Evolutionary conservation across 2,888 invertebrate genomes (phyloP), one percentile per base, ranked within the genome.

Genomic region (Heliconius hortense): DNA sequence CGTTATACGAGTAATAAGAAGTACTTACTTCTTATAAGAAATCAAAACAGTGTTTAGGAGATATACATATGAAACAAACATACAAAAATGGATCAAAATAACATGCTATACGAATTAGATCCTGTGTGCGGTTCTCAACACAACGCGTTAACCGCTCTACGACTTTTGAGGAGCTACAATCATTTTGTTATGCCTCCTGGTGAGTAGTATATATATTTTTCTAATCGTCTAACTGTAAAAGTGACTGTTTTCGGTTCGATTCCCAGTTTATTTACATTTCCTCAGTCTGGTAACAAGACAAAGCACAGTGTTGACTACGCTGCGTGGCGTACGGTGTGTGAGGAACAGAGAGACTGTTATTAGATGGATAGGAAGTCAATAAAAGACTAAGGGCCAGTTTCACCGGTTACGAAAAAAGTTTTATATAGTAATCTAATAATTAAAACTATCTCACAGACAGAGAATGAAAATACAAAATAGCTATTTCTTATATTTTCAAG

Each of bases 91-190:
- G 89, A 90, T 0, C 85, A 83, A 28, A 84, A 80, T 26, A 80
- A 80, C 24, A 79, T 84, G 0, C 68, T 89, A 0, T 90, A 88
- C 75, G 90, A 88, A 2, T 18, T 90, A 80, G 90, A 91, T n/a
- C 76, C 82, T 73, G 80, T 85, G 11, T 89, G 90, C 74, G 77
- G 85, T 3, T 84, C 86, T 2, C 89, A 88, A 78, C 89, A 88
- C 78, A 87, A 85, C 76, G 93, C 95, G 0, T 94, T 96, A 80
- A 95, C 96, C 0, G 95, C 96, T 3, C 92, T 96, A 73, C 94
- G 95, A 79, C 89, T 96, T 18, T 88, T 96, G 39, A 90, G 96
- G 76, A 96, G 95, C 80, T 96, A 96, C 88, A 96, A 96, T 87
- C 95, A 96, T 77, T 93, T 96, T 79, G 86, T 96, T 26, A 91